Base-by-base conservation (phyloP, 2,888 invertebrate genomes). In the Bellardia bayeri region DNA sequence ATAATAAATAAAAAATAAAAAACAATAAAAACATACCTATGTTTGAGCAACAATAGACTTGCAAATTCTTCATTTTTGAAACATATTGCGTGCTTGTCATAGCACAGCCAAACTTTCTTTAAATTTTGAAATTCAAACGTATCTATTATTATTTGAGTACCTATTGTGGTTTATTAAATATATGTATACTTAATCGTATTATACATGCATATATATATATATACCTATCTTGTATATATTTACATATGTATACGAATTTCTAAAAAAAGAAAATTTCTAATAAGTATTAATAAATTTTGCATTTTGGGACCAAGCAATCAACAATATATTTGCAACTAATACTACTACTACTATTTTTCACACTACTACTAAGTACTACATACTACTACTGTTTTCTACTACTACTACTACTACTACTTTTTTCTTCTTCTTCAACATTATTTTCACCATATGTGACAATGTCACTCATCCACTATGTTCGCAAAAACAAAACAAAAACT, bases 361-460 rank as follows among this genome's bases (percentile, higher is more conserved):
- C 58, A 30, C 23, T 74, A 56, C 66, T 64, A 64, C 66, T 75
- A 75, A 37, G 64, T 80, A 54, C 64, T 72, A 16, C 14, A 30
- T 7, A 64, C 42, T 42, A 72, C 64, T 72, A 42, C 64, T 63
- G 30, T 56, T 37, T 37, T 37, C 5, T 7, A 64, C 42, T 54
- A 72, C 64, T 72, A 42, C 64, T 72, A 42, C 64, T 63, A n/a
- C 40, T 66, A 58, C 72, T 74, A 63, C 49, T 56, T 23, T 83
- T 83, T 58, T 51, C 71, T 71, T 68, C 58, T 76, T 76, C 76
- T 68, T 76, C 83, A 63, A 76, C 69, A 37, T 64, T 76, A 37
- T 45, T 68, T 76, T 74, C 66, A 56, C 37, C 66, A 72, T 37
- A 37, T 14, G 81, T 71, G 72, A 40, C 63, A n/a, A 37, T 71